Conservation (phyloP, 2,888 invertebrate genomes). For the Pinctada fucata region DNA sequence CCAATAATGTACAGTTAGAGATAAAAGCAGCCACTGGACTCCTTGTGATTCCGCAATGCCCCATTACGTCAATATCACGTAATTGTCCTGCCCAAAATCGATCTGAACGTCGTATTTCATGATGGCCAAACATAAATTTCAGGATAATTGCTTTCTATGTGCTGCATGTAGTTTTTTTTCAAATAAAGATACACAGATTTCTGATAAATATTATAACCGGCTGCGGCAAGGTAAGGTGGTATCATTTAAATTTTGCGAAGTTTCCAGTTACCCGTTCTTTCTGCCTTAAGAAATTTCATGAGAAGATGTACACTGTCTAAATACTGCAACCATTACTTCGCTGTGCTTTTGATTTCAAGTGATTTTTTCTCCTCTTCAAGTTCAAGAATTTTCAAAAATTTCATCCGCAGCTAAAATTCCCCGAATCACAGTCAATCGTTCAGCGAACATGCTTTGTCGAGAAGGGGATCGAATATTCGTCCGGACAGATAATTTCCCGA, state of each 20-base stretch:
- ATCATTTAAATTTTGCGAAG: slow-evolving; percentile 45
- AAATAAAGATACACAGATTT: slow-evolving; percentile 45
- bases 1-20: too few species aligned
- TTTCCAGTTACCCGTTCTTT: slow-evolving; percentile 53
- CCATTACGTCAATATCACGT: slow-evolving; percentile 42
- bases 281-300: slow-evolving; percentile 44
- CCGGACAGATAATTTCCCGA: neutral
- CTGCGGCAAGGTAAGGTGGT: slow-evolving; percentile 55
- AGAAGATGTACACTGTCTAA: slow-evolving; percentile 37
- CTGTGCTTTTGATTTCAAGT: slow-evolving; percentile 18
- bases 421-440: slow-evolving; percentile 2
- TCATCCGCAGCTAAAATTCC: neutral
- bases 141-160: slow-evolving; percentile 25
- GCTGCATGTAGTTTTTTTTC: slow-evolving; percentile 30
- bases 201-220: slow-evolving; percentile 68
- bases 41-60: slow-evolving; percentile 41
- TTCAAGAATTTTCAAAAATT: neutral
- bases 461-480: neutral
- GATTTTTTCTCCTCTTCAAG: neutral
- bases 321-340: slow-evolving; percentile 36
- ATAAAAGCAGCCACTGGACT: slow-evolving; percentile 39
- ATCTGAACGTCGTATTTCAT: slow-evolving; percentile 40
- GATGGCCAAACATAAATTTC: slow-evolving; percentile 32
- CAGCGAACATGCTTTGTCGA: neutral
- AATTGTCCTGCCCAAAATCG: slow-evolving; percentile 41